These are phyloP conservation scores for Pseudotriccus pelzelni DNA, from an alignment of 2,797 vertebrate genomes.

Conservation along the genomic window DNA sequence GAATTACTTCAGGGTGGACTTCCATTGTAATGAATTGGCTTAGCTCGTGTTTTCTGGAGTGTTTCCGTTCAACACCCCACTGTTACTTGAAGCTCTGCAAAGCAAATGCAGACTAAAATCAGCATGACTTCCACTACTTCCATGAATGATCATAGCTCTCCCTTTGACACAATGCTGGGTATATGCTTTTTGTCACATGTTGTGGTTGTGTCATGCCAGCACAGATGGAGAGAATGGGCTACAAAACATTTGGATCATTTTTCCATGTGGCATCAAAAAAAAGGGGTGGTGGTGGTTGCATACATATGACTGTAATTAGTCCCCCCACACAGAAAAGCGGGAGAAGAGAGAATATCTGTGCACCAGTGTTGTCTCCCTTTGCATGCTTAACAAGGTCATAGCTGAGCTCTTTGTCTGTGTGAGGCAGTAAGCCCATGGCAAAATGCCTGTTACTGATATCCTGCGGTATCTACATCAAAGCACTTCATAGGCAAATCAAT, in stretches of 20 bases:
- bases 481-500: not conserved
- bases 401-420: fast-evolving
- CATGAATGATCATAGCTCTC: not conserved
- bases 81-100: not conserved
- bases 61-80: not conserved
- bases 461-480: not conserved
- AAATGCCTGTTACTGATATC: not conserved
- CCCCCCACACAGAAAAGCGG: not conserved
- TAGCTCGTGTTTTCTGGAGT: not conserved
- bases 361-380: not conserved
- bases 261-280: not conserved
- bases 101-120: not conserved
- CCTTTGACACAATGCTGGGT: not conserved
- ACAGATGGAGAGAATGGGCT: not conserved
- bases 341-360: not conserved
- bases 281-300: fast-evolving
- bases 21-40: not conserved
- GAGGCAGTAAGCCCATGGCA: not conserved
- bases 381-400: not conserved
- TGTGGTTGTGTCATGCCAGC: not conserved
- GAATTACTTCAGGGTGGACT: not conserved
- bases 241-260: not conserved
- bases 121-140: not conserved
- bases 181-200: not conserved
- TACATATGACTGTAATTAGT: not conserved